These are phyloP conservation scores for Lathronympha strigana DNA, from an alignment of 2,888 invertebrate species.

Conservation along the genomic window DNA sequence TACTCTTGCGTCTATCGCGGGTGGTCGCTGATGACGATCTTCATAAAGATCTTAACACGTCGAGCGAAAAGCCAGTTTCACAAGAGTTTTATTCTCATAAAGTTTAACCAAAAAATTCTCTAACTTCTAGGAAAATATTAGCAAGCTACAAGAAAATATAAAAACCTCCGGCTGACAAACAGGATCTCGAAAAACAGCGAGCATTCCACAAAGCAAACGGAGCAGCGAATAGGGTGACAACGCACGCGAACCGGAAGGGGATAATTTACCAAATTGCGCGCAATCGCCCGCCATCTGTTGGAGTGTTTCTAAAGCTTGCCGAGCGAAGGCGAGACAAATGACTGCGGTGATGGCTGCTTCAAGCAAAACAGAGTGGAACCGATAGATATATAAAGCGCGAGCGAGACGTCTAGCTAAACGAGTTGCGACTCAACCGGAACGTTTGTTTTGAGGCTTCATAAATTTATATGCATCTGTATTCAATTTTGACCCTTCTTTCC, in stretches of 20 bases:
- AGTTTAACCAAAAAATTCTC: no score
- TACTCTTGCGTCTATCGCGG: no score
- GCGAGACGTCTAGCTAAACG: background rate
- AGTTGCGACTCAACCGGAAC: background rate
- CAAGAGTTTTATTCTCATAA: no score
- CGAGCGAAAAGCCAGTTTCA: no score
- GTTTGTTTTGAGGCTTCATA: background rate
- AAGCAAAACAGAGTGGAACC: no score
- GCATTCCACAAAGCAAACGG: slow-evolving; percentile 8
- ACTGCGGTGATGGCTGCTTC: no score
- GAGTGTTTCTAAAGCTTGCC: slow-evolving; percentile 2
- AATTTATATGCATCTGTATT: no score
- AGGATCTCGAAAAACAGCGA: slow-evolving; percentile 12
- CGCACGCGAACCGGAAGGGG: slow-evolving; percentile 50
- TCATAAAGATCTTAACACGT: no score
- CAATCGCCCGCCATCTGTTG: slow-evolving; percentile 43
- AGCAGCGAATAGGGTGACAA: slow-evolving; percentile 49
- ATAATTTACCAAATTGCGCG: slow-evolving; percentile 57
- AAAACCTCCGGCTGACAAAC: background rate
- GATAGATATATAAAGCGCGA: no score
- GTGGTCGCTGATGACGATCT: no score
- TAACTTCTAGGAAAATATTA: no score
- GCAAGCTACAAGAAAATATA: background rate
- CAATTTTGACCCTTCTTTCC: no score
- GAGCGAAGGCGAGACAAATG: background rate